These are phyloP conservation scores for Ruditapes philippinarum DNA, from an alignment of 1,140 invertebrate species.

Conservation along the genomic window DNA sequence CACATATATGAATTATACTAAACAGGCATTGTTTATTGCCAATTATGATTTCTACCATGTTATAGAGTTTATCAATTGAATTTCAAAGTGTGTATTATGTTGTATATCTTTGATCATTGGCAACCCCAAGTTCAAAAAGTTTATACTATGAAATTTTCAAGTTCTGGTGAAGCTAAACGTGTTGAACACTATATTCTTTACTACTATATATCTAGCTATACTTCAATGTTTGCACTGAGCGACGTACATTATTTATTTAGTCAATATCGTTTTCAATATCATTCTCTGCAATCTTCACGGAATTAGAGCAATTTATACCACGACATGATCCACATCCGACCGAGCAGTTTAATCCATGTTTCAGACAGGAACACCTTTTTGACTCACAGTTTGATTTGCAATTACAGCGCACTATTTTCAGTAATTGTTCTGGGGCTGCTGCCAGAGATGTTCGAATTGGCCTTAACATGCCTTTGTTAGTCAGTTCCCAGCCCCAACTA, in stretches of 20 bases:
- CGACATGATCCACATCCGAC: constrained; percentile 3
- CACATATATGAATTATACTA: too few relatives aligned
- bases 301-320: neutral
- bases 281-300: neutral
- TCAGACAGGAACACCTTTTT: constrained; percentile 16
- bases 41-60: too few relatives aligned
- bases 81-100: too few relatives aligned
- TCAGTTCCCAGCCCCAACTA: neutral
- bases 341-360: constrained; percentile 37
- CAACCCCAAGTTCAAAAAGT: too few relatives aligned
- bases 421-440: neutral
- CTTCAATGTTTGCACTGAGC: too few relatives aligned
- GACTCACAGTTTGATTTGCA: constrained; percentile 28
- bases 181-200: too few relatives aligned
- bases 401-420: neutral
- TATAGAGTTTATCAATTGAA: too few relatives aligned
- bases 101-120: too few relatives aligned
- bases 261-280: neutral
- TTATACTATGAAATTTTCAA: too few relatives aligned
- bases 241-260: neutral
- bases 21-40: too few relatives aligned
- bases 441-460: neutral
- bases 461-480: neutral
- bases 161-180: too few relatives aligned
- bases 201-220: too few relatives aligned